phyloP scores from a whole-genome alignment of 2,888 invertebrate genomes.

The Cynaeus angustus region DNA sequence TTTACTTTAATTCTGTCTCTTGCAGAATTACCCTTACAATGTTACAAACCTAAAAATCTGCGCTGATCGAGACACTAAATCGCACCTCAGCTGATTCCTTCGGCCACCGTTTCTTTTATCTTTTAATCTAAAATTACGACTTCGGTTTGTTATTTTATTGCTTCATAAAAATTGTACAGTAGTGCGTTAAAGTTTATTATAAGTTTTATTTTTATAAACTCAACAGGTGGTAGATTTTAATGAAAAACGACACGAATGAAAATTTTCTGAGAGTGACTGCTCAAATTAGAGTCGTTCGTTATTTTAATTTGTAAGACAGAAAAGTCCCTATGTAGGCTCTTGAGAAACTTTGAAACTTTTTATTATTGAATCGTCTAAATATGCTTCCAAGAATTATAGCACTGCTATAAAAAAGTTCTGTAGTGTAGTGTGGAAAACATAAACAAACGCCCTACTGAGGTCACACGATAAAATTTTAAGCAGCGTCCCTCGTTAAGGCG shows the following conservation, averaged over 20 bases:
- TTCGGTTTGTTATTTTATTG: not conserved
- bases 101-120: not conserved
- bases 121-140: not conserved
- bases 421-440: too few relatives aligned
- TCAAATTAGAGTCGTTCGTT: not conserved
- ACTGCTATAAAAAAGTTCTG: too few relatives aligned
- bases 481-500: too few relatives aligned
- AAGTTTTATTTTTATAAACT: not conserved
- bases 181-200: not conserved
- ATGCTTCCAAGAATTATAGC: too few relatives aligned
- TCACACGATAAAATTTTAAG: too few relatives aligned
- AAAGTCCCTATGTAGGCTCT: not conserved
- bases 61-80: too few relatives aligned
- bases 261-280: not conserved
- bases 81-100: too few relatives aligned
- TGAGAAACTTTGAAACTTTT: not conserved
- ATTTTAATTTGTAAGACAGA: not conserved
- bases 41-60: too few relatives aligned
- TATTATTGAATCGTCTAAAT: too few relatives aligned
- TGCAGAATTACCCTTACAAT: too few relatives aligned
- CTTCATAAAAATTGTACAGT: not conserved
- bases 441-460: too few relatives aligned
- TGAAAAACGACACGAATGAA: conserved; percentile 1
- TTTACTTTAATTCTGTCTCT: too few relatives aligned
- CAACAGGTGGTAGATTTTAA: not conserved